Conservation (phyloP, 2,797 vertebrate genomes). For the Leptatherina wallacei region DNA sequence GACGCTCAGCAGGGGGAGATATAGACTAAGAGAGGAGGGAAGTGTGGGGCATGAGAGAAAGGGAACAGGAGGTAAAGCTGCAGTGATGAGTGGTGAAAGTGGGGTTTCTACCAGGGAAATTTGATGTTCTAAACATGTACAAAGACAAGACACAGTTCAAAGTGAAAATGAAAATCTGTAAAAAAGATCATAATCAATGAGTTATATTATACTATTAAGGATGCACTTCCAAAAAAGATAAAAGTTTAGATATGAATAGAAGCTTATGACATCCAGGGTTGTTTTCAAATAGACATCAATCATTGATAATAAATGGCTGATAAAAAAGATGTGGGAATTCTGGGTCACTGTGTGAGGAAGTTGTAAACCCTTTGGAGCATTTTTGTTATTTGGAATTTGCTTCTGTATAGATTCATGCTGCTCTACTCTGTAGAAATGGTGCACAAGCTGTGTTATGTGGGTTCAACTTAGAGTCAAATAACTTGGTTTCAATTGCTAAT, state of each 20-base stretch:
- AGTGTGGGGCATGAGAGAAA: slow-evolving; percentile 8
- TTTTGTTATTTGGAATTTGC: not conserved
- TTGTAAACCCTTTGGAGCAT: not conserved
- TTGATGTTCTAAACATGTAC: not conserved
- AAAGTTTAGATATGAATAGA: not conserved
- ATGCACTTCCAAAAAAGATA: not conserved
- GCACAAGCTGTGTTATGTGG: not conserved
- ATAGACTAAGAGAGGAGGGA: slow-evolving; percentile 26
- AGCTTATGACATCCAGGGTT: not conserved
- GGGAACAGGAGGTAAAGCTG: not conserved
- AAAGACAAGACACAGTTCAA: not conserved
- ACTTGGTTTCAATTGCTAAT: not conserved
- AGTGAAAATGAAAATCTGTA: not conserved
- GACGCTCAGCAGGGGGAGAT: slow-evolving; percentile 57
- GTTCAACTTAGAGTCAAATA: not conserved
- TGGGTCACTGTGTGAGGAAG: not conserved
- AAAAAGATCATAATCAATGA: not conserved
- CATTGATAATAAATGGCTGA: not conserved
- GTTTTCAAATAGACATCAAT: not conserved
- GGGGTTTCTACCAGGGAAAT: not conserved
- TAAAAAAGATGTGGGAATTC: not conserved
- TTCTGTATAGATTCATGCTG: not conserved
- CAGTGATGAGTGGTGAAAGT: not conserved
- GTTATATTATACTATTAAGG: not conserved
- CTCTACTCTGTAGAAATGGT: not conserved